Conservation (phyloP, 2,888 invertebrate species). For the Ommatoiulus sabulosus region DNA sequence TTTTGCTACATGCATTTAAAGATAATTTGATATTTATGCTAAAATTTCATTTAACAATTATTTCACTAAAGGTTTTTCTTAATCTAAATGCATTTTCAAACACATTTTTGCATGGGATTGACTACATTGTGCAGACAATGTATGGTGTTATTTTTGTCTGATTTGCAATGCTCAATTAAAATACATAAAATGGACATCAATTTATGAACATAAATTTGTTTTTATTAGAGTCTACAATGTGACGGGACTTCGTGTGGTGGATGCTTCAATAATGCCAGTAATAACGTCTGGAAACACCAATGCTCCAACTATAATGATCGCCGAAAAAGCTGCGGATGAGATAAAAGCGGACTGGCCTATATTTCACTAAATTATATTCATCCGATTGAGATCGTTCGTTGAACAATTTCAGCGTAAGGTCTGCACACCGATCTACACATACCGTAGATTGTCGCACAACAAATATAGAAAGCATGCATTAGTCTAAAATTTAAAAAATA, state of each 20-base stretch:
- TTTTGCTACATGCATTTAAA: background rate
- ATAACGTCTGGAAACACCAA: conserved; percentile 52
- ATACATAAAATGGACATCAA: no score
- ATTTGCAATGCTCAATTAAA: no score
- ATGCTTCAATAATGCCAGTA: conserved; percentile 56
- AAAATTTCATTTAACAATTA: no score
- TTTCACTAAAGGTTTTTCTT: no score
- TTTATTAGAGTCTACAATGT: conserved; percentile 53
- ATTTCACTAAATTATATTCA: conserved; percentile 60
- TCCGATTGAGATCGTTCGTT: background rate
- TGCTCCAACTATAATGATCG: conserved; percentile 56
- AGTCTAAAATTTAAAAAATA: no score
- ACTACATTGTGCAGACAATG: background rate
- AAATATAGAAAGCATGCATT: no score
- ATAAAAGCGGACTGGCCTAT: conserved; percentile 52
- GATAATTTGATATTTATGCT: no score
- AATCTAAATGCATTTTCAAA: no score
- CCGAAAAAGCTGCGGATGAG: conserved; percentile 56
- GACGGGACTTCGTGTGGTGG: conserved; percentile 53
- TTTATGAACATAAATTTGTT: background rate
- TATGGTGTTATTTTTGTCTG: background rate
- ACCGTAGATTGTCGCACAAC: no score
- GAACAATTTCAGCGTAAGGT: no score
- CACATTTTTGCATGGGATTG: background rate
- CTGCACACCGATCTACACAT: no score